phyloP scores from a whole-genome alignment of 2,797 vertebrate species.

The Anableps anableps region DNA sequence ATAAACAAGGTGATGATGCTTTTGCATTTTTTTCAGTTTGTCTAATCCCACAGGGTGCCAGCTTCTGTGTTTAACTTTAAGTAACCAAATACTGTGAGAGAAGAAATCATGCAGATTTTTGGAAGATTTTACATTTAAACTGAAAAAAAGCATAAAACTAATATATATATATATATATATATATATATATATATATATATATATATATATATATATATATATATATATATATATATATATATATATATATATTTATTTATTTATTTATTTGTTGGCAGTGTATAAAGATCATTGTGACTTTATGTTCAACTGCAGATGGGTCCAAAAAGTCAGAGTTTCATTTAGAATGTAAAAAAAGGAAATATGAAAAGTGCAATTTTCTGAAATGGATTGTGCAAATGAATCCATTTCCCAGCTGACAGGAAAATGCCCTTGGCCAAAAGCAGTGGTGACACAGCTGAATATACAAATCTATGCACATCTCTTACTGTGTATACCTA shows the following conservation, averaged over 20 bases:
- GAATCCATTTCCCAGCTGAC: conserved; percentile 7
- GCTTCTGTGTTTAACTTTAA: neutral
- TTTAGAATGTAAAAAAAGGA: conserved; percentile 14
- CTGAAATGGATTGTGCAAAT: neutral
- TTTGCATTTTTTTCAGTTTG: neutral
- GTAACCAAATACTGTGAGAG: neutral
- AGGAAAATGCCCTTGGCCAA: conserved; percentile 31
- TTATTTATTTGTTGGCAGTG: conserved; percentile 6
- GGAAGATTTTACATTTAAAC: neutral
- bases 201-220: too few species aligned
- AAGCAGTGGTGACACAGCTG: conserved; percentile 27
- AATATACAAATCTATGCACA: conserved; percentile 42
- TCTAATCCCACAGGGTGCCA: neutral
- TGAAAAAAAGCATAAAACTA: neutral
- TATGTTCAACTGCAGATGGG: conserved; percentile 5
- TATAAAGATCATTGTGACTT: neutral
- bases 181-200: too few species aligned
- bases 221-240: too few species aligned
- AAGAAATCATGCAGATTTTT: neutral
- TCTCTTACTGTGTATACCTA: neutral
- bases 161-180: neutral
- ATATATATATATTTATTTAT: too few species aligned
- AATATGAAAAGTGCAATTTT: conserved; percentile 10
- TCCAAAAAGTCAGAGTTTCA: conserved; percentile 13
- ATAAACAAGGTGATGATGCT: neutral